These are phyloP conservation scores for Timema cristinae DNA, from an alignment of 2,888 invertebrate genomes.

Conservation along the genomic window DNA sequence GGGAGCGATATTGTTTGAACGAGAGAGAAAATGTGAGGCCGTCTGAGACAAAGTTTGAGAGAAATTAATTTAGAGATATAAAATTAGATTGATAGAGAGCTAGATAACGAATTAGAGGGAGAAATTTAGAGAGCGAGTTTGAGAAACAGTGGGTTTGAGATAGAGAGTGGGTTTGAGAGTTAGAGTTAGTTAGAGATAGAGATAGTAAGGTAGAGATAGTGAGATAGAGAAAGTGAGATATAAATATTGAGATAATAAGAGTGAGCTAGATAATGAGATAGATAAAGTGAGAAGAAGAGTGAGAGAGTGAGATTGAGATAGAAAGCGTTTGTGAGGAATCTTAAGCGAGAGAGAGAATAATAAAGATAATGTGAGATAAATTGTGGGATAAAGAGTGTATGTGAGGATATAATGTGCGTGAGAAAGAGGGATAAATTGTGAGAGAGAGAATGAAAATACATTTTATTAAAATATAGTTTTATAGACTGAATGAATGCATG, in stretches of 20 bases:
- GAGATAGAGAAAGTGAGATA: neutral
- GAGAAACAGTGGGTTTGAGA: neutral
- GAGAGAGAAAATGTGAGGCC: neutral
- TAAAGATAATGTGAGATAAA: too few species aligned
- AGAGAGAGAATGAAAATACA: too few species aligned
- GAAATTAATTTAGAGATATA: neutral
- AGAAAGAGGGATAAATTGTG: too few species aligned
- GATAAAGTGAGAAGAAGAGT: slow-evolving; percentile 14
- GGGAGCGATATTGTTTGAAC: neutral
- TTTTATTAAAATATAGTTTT: too few species aligned
- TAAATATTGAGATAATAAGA: neutral
- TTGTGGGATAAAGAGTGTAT: too few species aligned
- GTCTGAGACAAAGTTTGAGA: neutral
- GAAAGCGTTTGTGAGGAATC: neutral
- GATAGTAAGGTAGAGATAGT: neutral
- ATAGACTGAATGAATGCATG: too few species aligned
- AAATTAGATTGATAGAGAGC: slow-evolving; percentile 4
- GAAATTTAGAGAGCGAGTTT: neutral
- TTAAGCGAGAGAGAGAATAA: too few species aligned
- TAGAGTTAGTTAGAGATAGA: neutral
- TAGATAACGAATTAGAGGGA: neutral
- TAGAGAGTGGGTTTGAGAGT: neutral
- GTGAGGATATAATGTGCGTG: too few species aligned
- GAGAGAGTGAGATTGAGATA: slow-evolving; percentile 11
- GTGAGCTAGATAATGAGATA: neutral